Percentiles rank a stretch among this genome's conserved stretches.
These are phyloP conservation scores for Lepidochrysops patricia DNA, from an alignment of 2,888 invertebrate species.

Conservation along the genomic window DNA sequence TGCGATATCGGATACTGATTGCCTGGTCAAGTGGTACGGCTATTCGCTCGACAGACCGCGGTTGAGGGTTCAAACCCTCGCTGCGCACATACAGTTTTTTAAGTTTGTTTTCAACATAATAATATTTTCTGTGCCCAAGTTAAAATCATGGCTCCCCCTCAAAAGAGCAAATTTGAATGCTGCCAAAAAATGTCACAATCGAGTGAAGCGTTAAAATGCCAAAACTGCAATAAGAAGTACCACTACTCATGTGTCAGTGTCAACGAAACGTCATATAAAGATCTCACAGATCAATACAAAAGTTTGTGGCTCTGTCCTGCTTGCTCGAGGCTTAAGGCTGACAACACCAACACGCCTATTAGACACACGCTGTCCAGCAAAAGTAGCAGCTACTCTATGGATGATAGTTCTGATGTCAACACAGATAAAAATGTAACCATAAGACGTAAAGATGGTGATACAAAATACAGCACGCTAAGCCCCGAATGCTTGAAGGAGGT, in stretches of 20 bases:
- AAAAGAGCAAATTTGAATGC: constrained; percentile 6
- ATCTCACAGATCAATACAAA: constrained; percentile 3
- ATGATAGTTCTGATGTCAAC: background rate
- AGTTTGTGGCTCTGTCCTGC: constrained; percentile 5
- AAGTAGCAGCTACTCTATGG: background rate
- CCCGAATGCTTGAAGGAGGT: background rate
- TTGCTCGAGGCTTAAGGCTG: background rate
- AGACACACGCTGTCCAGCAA: background rate
- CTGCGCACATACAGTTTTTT: background rate
- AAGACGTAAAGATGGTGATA: background rate
- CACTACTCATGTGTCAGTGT: constrained; percentile 2
- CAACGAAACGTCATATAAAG: background rate
- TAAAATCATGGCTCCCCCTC: background rate
- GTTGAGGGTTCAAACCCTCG: background rate
- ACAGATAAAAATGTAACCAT: background rate
- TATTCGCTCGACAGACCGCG: background rate
- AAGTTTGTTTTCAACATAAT: too few relatives aligned
- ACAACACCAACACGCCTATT: constrained; percentile 12
- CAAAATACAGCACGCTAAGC: background rate
- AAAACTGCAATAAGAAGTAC: constrained; percentile 3
- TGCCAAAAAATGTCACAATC: background rate
- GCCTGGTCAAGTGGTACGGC: background rate
- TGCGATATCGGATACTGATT: background rate
- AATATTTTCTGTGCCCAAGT: too few relatives aligned
- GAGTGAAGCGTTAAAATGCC: background rate